These are phyloP conservation scores for Nephrotoma appendiculata DNA, from an alignment of 2,888 invertebrate species.

Conservation along the genomic window DNA sequence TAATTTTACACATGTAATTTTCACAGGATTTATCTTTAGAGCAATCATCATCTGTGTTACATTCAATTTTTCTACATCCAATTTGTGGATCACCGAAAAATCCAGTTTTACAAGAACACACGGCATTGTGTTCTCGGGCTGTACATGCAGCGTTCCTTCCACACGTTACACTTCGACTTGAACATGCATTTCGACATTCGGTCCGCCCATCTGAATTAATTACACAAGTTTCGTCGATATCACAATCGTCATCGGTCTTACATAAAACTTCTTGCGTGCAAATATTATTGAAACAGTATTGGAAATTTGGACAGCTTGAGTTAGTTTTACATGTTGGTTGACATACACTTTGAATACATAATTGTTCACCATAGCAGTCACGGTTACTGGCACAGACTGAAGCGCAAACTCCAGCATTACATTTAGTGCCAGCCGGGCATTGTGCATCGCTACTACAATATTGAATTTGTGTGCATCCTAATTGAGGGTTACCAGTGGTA, in stretches of 20 bases:
- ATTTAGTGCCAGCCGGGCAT: constrained; percentile 72
- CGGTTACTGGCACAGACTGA: constrained; percentile 65
- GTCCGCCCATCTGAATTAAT: constrained; percentile 53
- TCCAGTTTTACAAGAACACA: constrained; percentile 64
- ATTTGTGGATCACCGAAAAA: constrained; percentile 68
- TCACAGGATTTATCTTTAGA: constrained; percentile 72
- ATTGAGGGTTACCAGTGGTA: constrained; percentile 70
- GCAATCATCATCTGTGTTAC: constrained; percentile 54
- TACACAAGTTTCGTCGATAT: constrained; percentile 54
- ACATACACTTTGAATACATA: constrained; percentile 75
- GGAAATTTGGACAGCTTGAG: constrained; percentile 68
- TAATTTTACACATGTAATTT: constrained; percentile 69
- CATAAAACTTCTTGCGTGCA: constrained; percentile 74
- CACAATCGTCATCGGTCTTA: constrained; percentile 55
- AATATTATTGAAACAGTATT: constrained; percentile 69
- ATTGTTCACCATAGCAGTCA: constrained; percentile 73
- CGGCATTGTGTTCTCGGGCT: constrained; percentile 54
- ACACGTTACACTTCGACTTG: constrained; percentile 47
- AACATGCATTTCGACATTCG: constrained; percentile 63
- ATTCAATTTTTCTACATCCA: constrained; percentile 71
- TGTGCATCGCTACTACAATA: constrained; percentile 68
- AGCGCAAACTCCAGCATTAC: constrained; percentile 64
- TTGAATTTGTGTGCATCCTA: constrained; percentile 70
- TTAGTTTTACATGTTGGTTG: constrained; percentile 70
- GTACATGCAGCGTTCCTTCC: constrained; percentile 72